These are phyloP conservation scores for Solenopsis fugax DNA, from an alignment of 1,140 invertebrate genomes.

Conservation along the genomic window DNA sequence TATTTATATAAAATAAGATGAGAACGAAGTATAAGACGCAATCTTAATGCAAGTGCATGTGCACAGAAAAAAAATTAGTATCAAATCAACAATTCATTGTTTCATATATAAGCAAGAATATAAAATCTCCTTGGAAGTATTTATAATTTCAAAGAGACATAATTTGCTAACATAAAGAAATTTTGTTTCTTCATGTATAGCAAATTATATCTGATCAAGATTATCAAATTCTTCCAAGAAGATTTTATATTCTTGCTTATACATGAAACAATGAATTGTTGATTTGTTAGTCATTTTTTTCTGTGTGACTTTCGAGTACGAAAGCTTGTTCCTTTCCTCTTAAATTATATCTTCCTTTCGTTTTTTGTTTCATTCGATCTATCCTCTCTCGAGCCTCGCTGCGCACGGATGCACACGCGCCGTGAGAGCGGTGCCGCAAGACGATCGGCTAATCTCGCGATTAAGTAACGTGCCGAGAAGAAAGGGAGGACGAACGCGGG, in stretches of 20 bases:
- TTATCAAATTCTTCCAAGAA: too few species aligned
- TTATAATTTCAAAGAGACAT: too few species aligned
- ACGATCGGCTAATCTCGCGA: conserved; percentile 67
- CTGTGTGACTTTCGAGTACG: neutral
- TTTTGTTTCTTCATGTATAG: too few species aligned
- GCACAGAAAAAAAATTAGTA: too few species aligned
- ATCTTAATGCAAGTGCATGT: neutral
- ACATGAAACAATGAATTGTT: too few species aligned
- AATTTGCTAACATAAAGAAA: too few species aligned
- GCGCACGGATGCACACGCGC: neutral
- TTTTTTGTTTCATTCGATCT: neutral
- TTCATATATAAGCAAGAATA: too few species aligned
- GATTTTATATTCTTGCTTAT: too few species aligned
- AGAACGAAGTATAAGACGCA: neutral
- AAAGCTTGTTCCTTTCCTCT: neutral
- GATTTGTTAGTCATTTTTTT: too few species aligned
- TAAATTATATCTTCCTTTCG: neutral
- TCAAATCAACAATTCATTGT: too few species aligned
- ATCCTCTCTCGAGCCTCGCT: neutral
- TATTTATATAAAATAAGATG: neutral
- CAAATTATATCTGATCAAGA: too few species aligned
- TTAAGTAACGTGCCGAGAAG: conserved; percentile 79
- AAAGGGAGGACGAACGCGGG: conserved; percentile 14
- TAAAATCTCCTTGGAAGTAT: too few species aligned
- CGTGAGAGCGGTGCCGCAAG: conserved; percentile 64